Percentiles rank a stretch among this genome's conserved stretches.
Conservation (phyloP, 2,888 invertebrate genomes). For the Folsomia manolachei region DNA sequence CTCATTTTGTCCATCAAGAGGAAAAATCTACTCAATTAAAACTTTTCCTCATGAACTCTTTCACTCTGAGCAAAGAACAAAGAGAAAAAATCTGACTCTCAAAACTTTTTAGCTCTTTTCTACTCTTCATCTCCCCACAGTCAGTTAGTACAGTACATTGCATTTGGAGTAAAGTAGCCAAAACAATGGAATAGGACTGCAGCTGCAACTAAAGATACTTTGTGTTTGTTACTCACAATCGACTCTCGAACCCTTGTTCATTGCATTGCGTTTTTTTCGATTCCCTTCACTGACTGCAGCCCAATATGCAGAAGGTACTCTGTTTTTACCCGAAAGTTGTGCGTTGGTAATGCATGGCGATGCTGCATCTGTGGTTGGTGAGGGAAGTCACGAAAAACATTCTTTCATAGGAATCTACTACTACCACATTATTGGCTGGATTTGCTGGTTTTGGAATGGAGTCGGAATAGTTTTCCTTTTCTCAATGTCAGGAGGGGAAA, state of each 20-base stretch:
- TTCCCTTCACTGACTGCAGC: too few relatives aligned
- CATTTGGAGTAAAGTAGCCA: too few relatives aligned
- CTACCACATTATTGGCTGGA: conserved; percentile 1
- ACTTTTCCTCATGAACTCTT: conserved; percentile 14
- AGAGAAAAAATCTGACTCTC: conserved; percentile 5
- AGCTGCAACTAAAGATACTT: too few relatives aligned
- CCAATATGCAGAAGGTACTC: background rate
- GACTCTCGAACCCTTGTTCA: background rate
- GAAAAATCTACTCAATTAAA: conserved; percentile 22
- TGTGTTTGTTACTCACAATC: background rate
- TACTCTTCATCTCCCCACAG: background rate
- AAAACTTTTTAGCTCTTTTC: conserved; percentile 2
- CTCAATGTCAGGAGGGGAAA: background rate
- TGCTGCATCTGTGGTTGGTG: background rate
- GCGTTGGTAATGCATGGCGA: background rate
- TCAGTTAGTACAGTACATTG: too few relatives aligned
- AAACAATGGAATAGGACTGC: background rate
- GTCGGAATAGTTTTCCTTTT: background rate
- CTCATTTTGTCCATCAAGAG: background rate
- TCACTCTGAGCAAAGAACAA: too few relatives aligned
- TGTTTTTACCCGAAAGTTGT: too few relatives aligned
- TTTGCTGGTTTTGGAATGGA: background rate
- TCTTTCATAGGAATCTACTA: background rate
- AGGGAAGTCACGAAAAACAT: background rate
- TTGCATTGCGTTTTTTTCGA: too few relatives aligned